Evolutionary conservation across 2,113 vertebrate species (phyloP).

Genomic region (Gallinago jamesoni): DNA sequence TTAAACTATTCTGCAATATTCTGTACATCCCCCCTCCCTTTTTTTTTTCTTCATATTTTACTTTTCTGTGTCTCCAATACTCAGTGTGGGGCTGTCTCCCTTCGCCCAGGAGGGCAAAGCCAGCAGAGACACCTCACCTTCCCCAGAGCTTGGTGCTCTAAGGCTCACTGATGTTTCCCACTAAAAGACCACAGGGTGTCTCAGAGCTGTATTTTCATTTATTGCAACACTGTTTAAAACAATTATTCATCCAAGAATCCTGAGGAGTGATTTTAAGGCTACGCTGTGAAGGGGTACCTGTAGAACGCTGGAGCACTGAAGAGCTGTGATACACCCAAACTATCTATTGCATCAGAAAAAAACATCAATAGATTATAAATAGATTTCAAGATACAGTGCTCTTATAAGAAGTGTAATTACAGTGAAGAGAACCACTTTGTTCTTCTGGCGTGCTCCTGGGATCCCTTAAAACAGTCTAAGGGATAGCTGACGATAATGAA

Average conservation of each 20-base stretch:
- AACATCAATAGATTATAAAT: not conserved
- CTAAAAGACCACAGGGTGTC: not conserved
- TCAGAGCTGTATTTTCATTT: not conserved
- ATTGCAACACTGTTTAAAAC: not conserved
- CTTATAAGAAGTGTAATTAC: constrained; percentile 33
- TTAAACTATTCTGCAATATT: not conserved
- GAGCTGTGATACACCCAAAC: not conserved
- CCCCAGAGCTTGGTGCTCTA: too few relatives aligned
- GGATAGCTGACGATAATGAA: not conserved
- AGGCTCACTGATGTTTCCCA: not conserved
- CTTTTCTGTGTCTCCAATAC: not conserved
- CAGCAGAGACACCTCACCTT: not conserved
- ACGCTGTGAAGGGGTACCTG: not conserved
- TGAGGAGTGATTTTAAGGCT: not conserved
- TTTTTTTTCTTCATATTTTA: not conserved
- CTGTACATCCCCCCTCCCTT: too few relatives aligned
- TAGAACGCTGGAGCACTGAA: not conserved
- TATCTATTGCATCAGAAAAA: constrained; percentile 30
- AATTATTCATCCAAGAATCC: not conserved
- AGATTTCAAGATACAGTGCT: constrained; percentile 49
- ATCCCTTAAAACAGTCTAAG: not conserved
- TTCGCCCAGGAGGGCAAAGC: not conserved
- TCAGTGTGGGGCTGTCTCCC: not conserved
- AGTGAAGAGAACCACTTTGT: constrained; percentile 17
- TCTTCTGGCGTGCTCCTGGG: constrained; percentile 13